Conservation (phyloP, 2,797 vertebrate species). For the Apodemus agrarius region DNA sequence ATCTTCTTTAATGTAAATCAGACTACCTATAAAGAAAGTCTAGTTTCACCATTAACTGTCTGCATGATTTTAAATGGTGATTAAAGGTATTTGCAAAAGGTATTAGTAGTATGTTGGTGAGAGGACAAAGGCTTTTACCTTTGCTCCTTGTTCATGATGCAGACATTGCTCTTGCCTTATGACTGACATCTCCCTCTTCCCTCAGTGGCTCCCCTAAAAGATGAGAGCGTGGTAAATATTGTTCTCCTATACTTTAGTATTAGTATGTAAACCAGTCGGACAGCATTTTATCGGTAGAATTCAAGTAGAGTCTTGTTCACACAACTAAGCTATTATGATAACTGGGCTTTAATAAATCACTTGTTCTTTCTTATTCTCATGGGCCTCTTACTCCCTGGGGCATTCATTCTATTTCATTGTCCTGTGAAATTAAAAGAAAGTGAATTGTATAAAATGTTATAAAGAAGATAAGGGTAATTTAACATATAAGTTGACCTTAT, state of each 20-base stretch:
- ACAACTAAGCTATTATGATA: background rate
- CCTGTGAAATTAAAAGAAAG: background rate
- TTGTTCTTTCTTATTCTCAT: background rate
- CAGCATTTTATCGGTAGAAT: background rate
- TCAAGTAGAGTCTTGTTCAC: background rate
- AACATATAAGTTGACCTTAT: background rate
- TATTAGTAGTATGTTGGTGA: background rate
- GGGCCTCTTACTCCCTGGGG: background rate
- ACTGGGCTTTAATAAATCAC: conserved; percentile 19
- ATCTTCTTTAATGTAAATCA: background rate
- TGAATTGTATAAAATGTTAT: background rate
- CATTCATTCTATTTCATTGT: background rate
- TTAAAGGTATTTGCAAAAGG: background rate
- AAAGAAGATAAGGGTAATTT: background rate
- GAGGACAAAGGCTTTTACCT: background rate
- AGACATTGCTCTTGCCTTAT: background rate
- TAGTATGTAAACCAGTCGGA: background rate
- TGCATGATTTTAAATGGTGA: background rate
- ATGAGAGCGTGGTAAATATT: background rate
- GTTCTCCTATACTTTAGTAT: background rate
- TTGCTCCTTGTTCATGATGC: background rate
- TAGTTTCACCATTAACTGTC: background rate
- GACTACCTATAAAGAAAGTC: background rate
- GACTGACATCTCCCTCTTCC: background rate
- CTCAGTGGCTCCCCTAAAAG: background rate